Evolutionary conservation across 1,140 invertebrate species (phyloP).

Genomic region (Riptortus pedestris): DNA sequence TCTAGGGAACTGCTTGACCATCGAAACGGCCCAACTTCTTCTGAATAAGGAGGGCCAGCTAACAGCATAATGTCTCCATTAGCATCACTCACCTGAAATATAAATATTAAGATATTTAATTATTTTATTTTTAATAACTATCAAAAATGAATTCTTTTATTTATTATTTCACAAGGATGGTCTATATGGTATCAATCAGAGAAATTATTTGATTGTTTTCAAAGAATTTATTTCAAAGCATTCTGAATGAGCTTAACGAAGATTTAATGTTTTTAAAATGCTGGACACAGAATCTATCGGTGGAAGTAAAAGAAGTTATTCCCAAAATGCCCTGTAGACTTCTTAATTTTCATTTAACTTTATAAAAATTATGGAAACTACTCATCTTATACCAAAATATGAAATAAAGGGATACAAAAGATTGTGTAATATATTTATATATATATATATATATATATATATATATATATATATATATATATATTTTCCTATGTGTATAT

Average conservation of each 20-base stretch:
- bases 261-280: background rate
- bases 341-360: too few species aligned
- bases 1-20: constrained; percentile 54
- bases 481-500: too few species aligned
- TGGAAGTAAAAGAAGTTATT: too few species aligned
- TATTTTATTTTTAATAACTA: background rate
- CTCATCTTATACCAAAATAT: too few species aligned
- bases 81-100: background rate
- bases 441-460: background rate
- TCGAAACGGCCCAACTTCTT: constrained; percentile 46
- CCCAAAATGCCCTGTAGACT: too few species aligned
- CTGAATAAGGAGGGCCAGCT: constrained; percentile 31
- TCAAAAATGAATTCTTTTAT: background rate
- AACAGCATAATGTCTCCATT: constrained; percentile 26
- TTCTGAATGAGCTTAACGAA: background rate
- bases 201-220: background rate
- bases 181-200: background rate
- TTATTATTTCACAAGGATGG: background rate
- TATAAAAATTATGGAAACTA: too few species aligned
- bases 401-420: background rate
- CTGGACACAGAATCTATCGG: too few species aligned
- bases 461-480: background rate
- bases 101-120: background rate
- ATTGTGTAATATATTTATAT: background rate
- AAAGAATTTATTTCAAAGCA: background rate